A percentile compares a stretch with the other conserved stretches of the same genome.
Evolutionary conservation across 2,797 vertebrate genomes (phyloP).

Genomic region (Sorex maritimensis): DNA sequence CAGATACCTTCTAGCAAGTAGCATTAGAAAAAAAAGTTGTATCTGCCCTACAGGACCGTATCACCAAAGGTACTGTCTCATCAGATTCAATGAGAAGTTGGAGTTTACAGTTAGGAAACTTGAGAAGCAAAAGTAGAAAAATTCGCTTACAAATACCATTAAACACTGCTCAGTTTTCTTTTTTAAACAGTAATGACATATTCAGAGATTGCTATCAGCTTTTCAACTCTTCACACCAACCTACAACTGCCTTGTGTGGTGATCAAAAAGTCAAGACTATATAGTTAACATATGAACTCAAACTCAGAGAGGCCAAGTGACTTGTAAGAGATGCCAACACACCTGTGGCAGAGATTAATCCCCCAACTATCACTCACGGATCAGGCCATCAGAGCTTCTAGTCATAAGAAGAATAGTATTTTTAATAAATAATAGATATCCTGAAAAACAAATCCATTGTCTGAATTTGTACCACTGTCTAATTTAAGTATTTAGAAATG

Average conservation of each 20-base stretch:
- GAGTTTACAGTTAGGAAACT: constrained; percentile 55
- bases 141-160: constrained; percentile 47
- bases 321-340: constrained; percentile 55
- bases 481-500: constrained; percentile 74
- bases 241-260: constrained; percentile 48
- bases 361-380: constrained; percentile 14
- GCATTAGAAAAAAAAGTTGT: constrained; percentile 48
- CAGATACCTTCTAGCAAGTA: constrained; percentile 68
- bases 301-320: constrained; percentile 53
- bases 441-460: constrained; percentile 40
- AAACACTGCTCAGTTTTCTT: constrained; percentile 62
- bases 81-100: constrained; percentile 54
- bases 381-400: background rate
- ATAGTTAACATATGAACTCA: constrained; percentile 20
- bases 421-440: constrained; percentile 57
- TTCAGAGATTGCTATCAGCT: constrained; percentile 49
- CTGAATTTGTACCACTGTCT: constrained; percentile 38
- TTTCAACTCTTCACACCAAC: constrained; percentile 41
- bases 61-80: constrained; percentile 60
- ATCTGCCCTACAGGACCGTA: constrained; percentile 70
- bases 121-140: constrained; percentile 60
- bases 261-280: background rate
- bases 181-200: constrained; percentile 64
- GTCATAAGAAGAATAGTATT: constrained; percentile 51
- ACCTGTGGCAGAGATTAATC: background rate